A percentile compares a stretch with the other conserved stretches of the same genome.
Evolutionary conservation across 2,888 invertebrate species (phyloP).

Genomic region (Acanthosepion pharaonis): DNA sequence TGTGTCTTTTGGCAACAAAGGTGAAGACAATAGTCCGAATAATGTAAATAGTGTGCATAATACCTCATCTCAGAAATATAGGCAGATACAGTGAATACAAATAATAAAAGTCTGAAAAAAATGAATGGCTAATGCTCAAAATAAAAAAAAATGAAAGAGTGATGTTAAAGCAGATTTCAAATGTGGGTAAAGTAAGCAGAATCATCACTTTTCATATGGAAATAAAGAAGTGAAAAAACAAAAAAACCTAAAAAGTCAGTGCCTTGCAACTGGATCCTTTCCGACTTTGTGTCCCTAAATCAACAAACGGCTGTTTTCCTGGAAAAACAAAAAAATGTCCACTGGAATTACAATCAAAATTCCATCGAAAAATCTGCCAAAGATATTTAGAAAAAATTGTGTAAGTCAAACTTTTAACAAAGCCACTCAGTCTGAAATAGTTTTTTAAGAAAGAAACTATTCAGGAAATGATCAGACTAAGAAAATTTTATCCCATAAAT

Average conservation of each 20-base stretch:
- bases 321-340: neutral
- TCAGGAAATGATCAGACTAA: neutral
- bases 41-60: too few relatives aligned
- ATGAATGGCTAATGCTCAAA: too few relatives aligned
- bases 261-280: neutral
- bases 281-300: neutral
- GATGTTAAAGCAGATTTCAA: too few relatives aligned
- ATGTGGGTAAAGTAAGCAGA: too few relatives aligned
- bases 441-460: neutral
- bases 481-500: neutral
- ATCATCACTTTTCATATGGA: too few relatives aligned
- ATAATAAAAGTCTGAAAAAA: too few relatives aligned
- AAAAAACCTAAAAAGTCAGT: neutral
- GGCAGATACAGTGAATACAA: too few relatives aligned
- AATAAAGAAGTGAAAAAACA: neutral
- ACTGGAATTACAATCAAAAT: slow-evolving; percentile 33
- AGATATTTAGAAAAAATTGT: neutral
- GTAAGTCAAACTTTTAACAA: neutral
- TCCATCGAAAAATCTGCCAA: neutral
- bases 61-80: too few relatives aligned
- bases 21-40: too few relatives aligned
- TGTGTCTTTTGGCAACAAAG: too few relatives aligned
- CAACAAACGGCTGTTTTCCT: neutral
- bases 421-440: neutral
- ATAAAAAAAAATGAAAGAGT: too few relatives aligned